Conservation (phyloP, 2,113 vertebrate genomes). For the Callopanchax toddi region DNA sequence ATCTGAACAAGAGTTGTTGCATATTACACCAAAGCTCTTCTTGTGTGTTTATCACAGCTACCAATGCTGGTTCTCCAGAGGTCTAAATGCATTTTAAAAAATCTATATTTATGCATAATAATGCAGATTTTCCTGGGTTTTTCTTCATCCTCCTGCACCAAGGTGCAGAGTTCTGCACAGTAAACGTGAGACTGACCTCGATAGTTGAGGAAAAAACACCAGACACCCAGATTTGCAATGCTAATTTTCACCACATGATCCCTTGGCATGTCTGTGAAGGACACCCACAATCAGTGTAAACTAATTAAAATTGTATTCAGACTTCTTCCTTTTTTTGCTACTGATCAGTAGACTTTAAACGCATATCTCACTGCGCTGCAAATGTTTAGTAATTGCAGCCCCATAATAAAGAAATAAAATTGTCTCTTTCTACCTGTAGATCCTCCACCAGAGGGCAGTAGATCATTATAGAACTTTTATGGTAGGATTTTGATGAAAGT, state of each 20-base stretch:
- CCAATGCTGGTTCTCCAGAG: too few relatives aligned
- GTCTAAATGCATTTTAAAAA: too few relatives aligned
- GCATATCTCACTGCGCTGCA: too few relatives aligned
- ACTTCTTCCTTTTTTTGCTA: not conserved
- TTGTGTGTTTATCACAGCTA: not conserved
- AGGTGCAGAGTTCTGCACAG: not conserved
- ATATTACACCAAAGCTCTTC: not conserved
- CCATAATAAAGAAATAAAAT: too few relatives aligned
- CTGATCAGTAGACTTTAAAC: not conserved
- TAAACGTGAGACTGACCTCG: slow-evolving; percentile 30
- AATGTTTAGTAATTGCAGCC: too few relatives aligned
- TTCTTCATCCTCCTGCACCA: not conserved
- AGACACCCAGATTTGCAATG: slow-evolving; percentile 39
- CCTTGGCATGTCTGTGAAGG: slow-evolving; percentile 32
- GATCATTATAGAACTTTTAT: too few relatives aligned
- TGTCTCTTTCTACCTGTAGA: too few relatives aligned
- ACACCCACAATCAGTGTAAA: slow-evolving; percentile 34
- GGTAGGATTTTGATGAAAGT: too few relatives aligned
- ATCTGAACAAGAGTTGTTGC: not conserved
- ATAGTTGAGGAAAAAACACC: slow-evolving; percentile 6
- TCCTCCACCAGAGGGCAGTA: too few relatives aligned
- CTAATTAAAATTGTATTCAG: slow-evolving; percentile 30
- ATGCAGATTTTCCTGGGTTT: too few relatives aligned
- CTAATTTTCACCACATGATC: slow-evolving; percentile 27
- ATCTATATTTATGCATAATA: too few relatives aligned